These are phyloP conservation scores for Podarcis muralis DNA, from an alignment of 2,113 vertebrate genomes.

Conservation along the genomic window DNA sequence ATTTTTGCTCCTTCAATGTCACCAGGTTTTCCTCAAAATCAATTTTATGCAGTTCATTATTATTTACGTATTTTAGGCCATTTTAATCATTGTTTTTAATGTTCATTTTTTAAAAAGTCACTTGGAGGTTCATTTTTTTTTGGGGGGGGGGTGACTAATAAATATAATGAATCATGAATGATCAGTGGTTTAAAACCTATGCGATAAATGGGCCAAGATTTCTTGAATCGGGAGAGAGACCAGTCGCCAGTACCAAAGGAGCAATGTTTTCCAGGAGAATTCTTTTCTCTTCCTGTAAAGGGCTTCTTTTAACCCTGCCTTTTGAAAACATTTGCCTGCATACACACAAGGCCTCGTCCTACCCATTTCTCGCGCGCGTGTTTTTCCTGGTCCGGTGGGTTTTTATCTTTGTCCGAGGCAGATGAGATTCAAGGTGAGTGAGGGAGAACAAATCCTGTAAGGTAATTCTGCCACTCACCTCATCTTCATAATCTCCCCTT, in stretches of 20 bases:
- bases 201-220: not conserved
- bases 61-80: too few relatives aligned
- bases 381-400: constrained; percentile 42
- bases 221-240: not conserved
- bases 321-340: not conserved
- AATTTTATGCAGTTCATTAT: not conserved
- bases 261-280: not conserved
- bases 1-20: not conserved
- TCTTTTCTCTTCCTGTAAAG: constrained; percentile 1
- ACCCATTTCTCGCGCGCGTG: not conserved
- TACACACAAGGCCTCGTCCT: rapidly evolving
- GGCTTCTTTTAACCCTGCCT: not conserved
- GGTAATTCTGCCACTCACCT: constrained; percentile 77
- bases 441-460: constrained; percentile 75
- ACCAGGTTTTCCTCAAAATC: not conserved
- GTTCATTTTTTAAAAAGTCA: too few relatives aligned
- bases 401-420: constrained; percentile 58
- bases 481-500: constrained; percentile 83
- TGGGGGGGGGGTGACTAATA: too few relatives aligned
- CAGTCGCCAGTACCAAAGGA: not conserved
- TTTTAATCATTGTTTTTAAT: too few relatives aligned
- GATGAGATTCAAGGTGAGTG: constrained; percentile 77
- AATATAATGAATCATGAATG: not conserved
- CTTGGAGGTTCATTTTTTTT: too few relatives aligned
- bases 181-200: not conserved